These are phyloP conservation scores for Columba guinea DNA, from an alignment of 2,797 vertebrate genomes.

Conservation along the genomic window DNA sequence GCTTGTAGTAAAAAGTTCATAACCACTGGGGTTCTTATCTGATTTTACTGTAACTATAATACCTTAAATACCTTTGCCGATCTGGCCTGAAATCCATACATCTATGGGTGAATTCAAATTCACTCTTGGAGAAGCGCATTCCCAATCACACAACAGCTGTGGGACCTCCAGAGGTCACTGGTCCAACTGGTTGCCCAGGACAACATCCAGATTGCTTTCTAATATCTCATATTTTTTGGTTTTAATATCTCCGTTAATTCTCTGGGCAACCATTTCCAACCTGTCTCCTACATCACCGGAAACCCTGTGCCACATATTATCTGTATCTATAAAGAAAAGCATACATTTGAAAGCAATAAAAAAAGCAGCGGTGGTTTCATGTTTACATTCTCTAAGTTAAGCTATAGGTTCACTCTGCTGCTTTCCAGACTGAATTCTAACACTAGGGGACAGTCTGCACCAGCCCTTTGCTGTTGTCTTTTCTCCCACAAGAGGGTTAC, in stretches of 20 bases:
- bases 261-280: neutral
- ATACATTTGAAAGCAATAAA: neutral
- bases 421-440: neutral
- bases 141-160: neutral
- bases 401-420: neutral
- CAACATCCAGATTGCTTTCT: neutral
- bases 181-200: neutral
- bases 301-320: neutral
- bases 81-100: neutral
- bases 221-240: neutral
- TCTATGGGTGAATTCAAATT: neutral
- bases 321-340: neutral
- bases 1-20: neutral
- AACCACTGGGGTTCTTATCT: neutral
- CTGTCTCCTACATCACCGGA: rapidly evolving
- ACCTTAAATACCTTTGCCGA: neutral
- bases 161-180: neutral
- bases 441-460: neutral
- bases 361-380: neutral
- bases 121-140: neutral
- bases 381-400: neutral
- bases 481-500: neutral
- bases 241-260: too few species aligned
- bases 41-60: neutral
- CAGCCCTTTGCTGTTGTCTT: neutral